These are phyloP conservation scores for Coregonus sp. DNA, from an alignment of 2,797 vertebrate genomes.

Conservation along the genomic window DNA sequence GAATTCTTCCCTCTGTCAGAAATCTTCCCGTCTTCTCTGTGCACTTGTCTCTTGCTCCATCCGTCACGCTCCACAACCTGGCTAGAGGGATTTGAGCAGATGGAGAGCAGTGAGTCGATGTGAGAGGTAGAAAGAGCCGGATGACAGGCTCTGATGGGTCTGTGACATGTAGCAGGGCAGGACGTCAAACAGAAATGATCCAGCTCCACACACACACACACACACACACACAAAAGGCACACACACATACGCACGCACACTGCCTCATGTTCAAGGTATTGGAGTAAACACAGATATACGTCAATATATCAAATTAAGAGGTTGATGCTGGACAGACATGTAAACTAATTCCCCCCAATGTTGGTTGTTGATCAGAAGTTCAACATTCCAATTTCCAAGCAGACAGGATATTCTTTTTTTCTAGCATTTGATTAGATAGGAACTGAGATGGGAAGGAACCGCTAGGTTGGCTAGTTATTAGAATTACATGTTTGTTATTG, in stretches of 20 bases:
- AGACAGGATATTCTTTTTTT: background rate
- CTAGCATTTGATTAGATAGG: no score
- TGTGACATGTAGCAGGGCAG: slow-evolving; percentile 43
- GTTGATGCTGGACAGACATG: background rate
- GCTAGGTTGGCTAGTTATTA: background rate
- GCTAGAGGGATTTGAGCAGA: slow-evolving; percentile 33
- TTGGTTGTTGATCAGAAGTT: no score
- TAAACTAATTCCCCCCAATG: no score
- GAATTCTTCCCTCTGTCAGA: slow-evolving; percentile 20
- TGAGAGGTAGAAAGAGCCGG: slow-evolving; percentile 37
- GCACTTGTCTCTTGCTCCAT: slow-evolving; percentile 15
- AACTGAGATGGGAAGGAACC: no score
- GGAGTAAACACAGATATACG: background rate
- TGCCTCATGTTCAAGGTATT: background rate
- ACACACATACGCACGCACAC: slow-evolving; percentile 2
- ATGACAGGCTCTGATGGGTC: slow-evolving; percentile 44
- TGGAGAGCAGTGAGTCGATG: slow-evolving; percentile 33
- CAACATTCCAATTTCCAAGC: no score
- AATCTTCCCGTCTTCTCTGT: background rate
- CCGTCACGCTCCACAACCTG: slow-evolving; percentile 36
- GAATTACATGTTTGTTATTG: background rate
- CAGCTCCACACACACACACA: background rate
- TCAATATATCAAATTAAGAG: background rate
- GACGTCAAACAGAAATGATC: slow-evolving; percentile 24
- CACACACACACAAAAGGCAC: background rate